Base-by-base conservation (phyloP, 2,113 vertebrate species). In the Xiphophorus maculatus region DNA sequence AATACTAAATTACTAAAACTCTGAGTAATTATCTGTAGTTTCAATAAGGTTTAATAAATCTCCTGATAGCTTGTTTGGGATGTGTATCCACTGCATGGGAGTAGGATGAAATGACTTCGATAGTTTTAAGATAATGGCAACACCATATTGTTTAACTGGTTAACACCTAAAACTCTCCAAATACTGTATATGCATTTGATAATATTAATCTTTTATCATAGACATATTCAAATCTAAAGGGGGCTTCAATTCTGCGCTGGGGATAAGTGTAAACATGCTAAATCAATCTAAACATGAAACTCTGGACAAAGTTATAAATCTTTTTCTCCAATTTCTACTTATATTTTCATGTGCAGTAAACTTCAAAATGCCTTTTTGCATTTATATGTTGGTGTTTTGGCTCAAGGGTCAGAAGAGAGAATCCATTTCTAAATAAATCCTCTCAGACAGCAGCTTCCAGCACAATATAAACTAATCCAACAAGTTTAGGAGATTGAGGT, bases 351-450 rank as follows among this genome's bases (percentile, higher is more conserved):
- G 14, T 62, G 19, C 35, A 22, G 33, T 60, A n/a, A 25, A 73
- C 8, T 28, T 37, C 27, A 5, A 27, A 44, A 42, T 48, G 5
- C 22, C 2, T 32, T 48, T 37, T 63, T 44, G 25, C 61, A 27
- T 27, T 48, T 71, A 14, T 66, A 37, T 40, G 40, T 9, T 40
- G 27, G 6, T 30, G 9, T 71, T 61, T 72, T 14, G 25, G n/a
- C 17, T 33, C 22, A 35, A 66, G 12, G n/a, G 17, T 12, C 35
- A 28, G 22, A 32, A 58, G 27, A 42, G 32, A 40, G 14, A 71
- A 48, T 64, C 44, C 0, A 75, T 71, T 63, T n/a, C 25, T 8
- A 11, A 5, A 68, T 44, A 37, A 75, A 80, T 79, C 30, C 37
- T 29, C 25, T 29, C 40, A 51, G 40, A 40, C 9, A 19, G 70